Base-by-base conservation (phyloP, 1,140 invertebrate genomes). In the Macrobrachium rosenbergii region DNA sequence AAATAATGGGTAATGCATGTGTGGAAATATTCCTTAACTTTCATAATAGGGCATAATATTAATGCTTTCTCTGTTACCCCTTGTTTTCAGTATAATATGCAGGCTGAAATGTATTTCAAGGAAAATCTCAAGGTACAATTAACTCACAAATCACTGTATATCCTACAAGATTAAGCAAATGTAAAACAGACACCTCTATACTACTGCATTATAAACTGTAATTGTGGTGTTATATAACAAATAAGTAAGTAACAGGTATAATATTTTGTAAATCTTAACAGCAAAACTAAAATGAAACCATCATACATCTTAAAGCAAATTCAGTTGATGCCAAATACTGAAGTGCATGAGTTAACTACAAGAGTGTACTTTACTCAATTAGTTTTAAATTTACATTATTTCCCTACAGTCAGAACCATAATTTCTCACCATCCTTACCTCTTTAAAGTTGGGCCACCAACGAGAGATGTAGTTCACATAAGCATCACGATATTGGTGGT, bases 401-500 rank as follows among this genome's bases (percentile, higher is more conserved):
- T 23, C 12, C 23, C 19, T 43, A 19, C n/a, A 59, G 28, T 28
- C 23, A 64, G 0, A 2, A 2, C 16, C 7, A 64, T 28, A 63
- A 60, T 43, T 21, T 28, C 3, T 21, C 45, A 17, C 21, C n/a
- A 37, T 28, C 59, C 88, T 87, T 69, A 89, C 89, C 80, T 86
- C 85, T 67, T 81, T 84, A 59, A 89, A 89, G 77, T 85, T 64
- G 17, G 89, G 89, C 86, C 86, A 89, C 86, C 86, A 89, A 19
- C 79, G 67, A 28, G 89, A 82, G 21, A 89, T 89, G 83, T 88
- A 89, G 28, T 87, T 85, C 17, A 89, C 67, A 59, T 89, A 89
- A 63, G 89, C 89, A 37, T 89, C 89, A 12, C 89, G 62, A 63
- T 89, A 89, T 72, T 89, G 89, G 11, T 79, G 85, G 63, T 89